Conservation (phyloP, 1,140 invertebrate species). For the Drosophila tsacasi region DNA sequence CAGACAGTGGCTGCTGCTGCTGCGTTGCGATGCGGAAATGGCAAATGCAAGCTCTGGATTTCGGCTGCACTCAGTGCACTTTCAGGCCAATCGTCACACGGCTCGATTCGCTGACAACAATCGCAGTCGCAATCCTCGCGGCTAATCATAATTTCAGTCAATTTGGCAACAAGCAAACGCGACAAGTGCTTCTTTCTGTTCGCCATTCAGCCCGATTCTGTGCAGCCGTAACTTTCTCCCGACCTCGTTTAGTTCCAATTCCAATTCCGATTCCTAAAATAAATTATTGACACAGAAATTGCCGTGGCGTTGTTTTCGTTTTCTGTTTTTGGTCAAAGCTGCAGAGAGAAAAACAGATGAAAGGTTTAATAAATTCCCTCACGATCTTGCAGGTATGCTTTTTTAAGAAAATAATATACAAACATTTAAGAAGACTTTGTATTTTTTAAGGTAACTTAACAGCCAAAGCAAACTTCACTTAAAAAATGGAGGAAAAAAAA, state of each 20-base stretch:
- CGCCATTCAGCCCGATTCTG: constrained; percentile 23
- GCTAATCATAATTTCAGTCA: constrained; percentile 74
- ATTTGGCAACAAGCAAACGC: constrained; percentile 63
- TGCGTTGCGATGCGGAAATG: constrained; percentile 67
- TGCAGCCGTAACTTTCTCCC: constrained; percentile 70
- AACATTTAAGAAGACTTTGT: not conserved
- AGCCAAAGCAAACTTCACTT: not conserved
- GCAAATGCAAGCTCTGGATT: constrained; percentile 44
- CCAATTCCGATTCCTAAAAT: constrained; percentile 66
- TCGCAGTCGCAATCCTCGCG: constrained; percentile 61
- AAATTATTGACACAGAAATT: constrained; percentile 75
- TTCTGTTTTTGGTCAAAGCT: constrained; percentile 1
- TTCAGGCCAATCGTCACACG: constrained; percentile 80
- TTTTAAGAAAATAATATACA: accelerated
- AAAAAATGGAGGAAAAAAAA: too few species aligned
- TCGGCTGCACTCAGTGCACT: constrained; percentile 70
- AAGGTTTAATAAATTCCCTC: not conserved
- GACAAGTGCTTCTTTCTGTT: constrained; percentile 57
- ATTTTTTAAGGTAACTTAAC: not conserved
- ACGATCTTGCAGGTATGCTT: too few species aligned
- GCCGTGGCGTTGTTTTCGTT: constrained; percentile 36
- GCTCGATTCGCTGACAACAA: constrained; percentile 79
- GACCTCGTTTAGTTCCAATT: constrained; percentile 72
- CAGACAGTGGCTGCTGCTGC: not conserved
- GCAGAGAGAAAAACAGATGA: not conserved